Conservation (phyloP, 2,113 vertebrate species). For the Clarias macrocephalus region DNA sequence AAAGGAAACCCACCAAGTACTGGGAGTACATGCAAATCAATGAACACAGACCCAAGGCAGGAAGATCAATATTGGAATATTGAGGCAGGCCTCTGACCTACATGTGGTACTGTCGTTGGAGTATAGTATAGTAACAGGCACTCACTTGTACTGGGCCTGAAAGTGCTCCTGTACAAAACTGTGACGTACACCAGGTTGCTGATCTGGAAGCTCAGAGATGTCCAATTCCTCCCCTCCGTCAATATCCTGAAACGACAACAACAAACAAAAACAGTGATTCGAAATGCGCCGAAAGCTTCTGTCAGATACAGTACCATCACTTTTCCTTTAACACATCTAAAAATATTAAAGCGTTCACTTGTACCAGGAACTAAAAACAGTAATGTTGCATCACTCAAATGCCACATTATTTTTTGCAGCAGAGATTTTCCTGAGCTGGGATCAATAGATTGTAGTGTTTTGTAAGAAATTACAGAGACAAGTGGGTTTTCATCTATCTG, state of each 20-base stretch:
- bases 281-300: background rate
- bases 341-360: background rate
- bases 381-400: background rate
- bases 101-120: background rate
- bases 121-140: constrained; percentile 28
- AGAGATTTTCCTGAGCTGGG: background rate
- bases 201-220: constrained; percentile 53
- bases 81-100: background rate
- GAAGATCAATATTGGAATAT: background rate
- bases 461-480: background rate
- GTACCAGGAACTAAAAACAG: background rate
- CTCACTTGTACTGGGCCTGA: constrained; percentile 80
- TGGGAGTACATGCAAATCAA: no score
- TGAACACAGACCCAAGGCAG: no score
- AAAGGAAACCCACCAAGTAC: no score
- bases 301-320: background rate
- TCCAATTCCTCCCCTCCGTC: constrained; percentile 58
- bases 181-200: constrained; percentile 61
- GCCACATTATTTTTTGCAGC: background rate
- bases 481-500: background rate
- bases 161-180: constrained; percentile 79
- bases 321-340: background rate
- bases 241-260: constrained; percentile 61
- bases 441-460: background rate
- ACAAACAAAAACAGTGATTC: background rate